Percentiles rank a stretch among this genome's conserved stretches.
Evolutionary conservation across 2,113 vertebrate species (phyloP).

Genomic region (Stigmatopora argus): DNA sequence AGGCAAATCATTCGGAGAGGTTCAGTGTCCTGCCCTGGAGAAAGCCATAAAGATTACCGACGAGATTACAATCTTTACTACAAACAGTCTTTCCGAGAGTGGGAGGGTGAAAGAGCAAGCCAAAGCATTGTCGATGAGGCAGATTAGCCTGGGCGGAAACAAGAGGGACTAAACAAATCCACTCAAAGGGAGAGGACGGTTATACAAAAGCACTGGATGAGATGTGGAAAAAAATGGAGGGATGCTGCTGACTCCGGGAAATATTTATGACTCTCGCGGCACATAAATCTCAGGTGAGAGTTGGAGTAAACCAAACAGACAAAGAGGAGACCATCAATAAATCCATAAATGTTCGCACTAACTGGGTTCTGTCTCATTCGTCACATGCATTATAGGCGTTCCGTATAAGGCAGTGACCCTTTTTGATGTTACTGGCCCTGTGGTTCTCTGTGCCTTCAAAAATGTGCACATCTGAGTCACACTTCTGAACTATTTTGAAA

Average conservation of each 20-base stretch:
- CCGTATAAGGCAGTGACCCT: slow-evolving; percentile 43
- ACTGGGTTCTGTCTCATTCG: slow-evolving; percentile 51
- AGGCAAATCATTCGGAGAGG: slow-evolving; percentile 47
- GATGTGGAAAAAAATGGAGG: slow-evolving; percentile 28
- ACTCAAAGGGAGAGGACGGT: slow-evolving; percentile 46
- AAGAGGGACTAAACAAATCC: slow-evolving; percentile 58
- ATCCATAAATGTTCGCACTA: slow-evolving; percentile 57
- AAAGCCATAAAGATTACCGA: slow-evolving; percentile 64
- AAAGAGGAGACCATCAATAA: slow-evolving; percentile 61
- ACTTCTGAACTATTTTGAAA: not conserved
- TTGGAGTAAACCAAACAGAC: slow-evolving; percentile 46
- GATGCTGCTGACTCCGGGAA: slow-evolving; percentile 49
- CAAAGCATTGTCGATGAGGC: slow-evolving; percentile 52
- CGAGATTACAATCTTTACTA: slow-evolving; percentile 67
- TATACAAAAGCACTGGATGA: slow-evolving; percentile 53
- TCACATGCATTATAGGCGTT: slow-evolving; percentile 48
- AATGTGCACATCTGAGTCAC: slow-evolving; percentile 11
- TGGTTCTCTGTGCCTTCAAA: slow-evolving; percentile 16
- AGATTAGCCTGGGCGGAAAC: slow-evolving; percentile 57
- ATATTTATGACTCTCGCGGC: slow-evolving; percentile 57
- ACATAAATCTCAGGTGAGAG: slow-evolving; percentile 46
- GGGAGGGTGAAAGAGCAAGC: slow-evolving; percentile 44
- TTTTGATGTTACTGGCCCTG: slow-evolving; percentile 28
- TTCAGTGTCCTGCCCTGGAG: slow-evolving; percentile 47
- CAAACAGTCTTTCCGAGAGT: slow-evolving; percentile 56